Evolutionary conservation across 2,888 invertebrate genomes (phyloP), one percentile per base, ranked within the genome.

Genomic region (Sesia apiformis): DNA sequence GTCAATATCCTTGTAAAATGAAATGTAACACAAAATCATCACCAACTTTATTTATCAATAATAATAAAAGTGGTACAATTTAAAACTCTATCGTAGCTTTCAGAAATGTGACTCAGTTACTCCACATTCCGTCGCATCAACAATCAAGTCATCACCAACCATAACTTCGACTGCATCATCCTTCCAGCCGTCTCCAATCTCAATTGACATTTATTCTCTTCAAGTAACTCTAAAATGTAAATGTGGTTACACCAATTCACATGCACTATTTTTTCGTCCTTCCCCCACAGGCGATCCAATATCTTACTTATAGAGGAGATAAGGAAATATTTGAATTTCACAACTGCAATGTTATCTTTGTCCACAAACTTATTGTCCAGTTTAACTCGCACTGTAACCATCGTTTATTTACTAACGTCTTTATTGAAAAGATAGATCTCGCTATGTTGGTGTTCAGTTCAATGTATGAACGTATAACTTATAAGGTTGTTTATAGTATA

Each of bases 161-260:
- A 46, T 46, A 23, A 23, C 84, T 85, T 84, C 84, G 84, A 82
- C 84, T 81, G 81, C 84, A 64, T 52, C 61, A 79, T 81, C 84
- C 46, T 46, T 46, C 8, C 8, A 46, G 4, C 46, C n/a, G 46
- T 46, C 46, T 46, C 46, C 46, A 78, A 81, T 82, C 85, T 84
- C 85, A 86, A 86, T 87, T 86, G 86, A 86, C 86, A 85, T 87
- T 85, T 86, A 86, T 84, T 84, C 82, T 76, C 74, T 72, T 73
- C 81, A 78, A 82, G 83, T 78, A 83, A 80, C 78, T 84, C 78
- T 81, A 83, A 84, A 86, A 85, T 84, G 84, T 86, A 86, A 86
- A 86, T 84, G 85, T 74, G 82, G 82, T 84, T 79, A 80, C 78
- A 84, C 78, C 73, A 46, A 46, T 23, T 77, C 79, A 78, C 69